Evolutionary conservation across 2,113 vertebrate species (phyloP).

Genomic region (Protomyctophum bolini): DNA sequence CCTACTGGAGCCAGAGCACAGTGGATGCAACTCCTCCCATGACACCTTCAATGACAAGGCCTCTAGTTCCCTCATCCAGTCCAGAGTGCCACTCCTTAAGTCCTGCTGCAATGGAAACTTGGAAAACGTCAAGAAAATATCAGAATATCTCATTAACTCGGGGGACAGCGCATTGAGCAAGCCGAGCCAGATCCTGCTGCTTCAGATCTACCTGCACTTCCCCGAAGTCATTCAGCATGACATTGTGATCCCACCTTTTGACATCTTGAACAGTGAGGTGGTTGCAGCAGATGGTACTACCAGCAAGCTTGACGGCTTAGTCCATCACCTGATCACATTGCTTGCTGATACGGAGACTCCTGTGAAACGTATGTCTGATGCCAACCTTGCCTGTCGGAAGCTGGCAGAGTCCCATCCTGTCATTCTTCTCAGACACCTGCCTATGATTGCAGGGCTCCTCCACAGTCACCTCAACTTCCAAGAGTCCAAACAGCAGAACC

Average conservation of each 20-base stretch:
- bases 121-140: constrained; percentile 85
- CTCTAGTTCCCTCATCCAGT: constrained; percentile 88
- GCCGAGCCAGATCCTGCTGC: constrained; percentile 88
- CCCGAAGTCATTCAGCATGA: constrained; percentile 84
- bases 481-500: constrained; percentile 94
- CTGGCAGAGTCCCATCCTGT: constrained; percentile 94
- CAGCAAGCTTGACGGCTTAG: constrained; percentile 94
- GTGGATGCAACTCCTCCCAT: constrained; percentile 65
- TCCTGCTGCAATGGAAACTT: constrained; percentile 88
- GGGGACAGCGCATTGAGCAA: constrained; percentile 90
- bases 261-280: constrained; percentile 83
- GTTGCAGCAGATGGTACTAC: constrained; percentile 85
- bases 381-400: constrained; percentile 95
- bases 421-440: constrained; percentile 93
- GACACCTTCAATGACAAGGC: constrained; percentile 62
- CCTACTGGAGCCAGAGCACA: constrained; percentile 87
- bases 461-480: constrained; percentile 94
- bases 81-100: constrained; percentile 90
- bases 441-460: constrained; percentile 92
- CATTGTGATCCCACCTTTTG: constrained; percentile 83
- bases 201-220: constrained; percentile 94
- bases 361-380: constrained; percentile 88
- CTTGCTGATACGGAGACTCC: constrained; percentile 88
- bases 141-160: constrained; percentile 87
- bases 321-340: constrained; percentile 93